These are phyloP conservation scores for Atrichornis clamosus DNA, from an alignment of 2,113 vertebrate genomes.

Conservation along the genomic window DNA sequence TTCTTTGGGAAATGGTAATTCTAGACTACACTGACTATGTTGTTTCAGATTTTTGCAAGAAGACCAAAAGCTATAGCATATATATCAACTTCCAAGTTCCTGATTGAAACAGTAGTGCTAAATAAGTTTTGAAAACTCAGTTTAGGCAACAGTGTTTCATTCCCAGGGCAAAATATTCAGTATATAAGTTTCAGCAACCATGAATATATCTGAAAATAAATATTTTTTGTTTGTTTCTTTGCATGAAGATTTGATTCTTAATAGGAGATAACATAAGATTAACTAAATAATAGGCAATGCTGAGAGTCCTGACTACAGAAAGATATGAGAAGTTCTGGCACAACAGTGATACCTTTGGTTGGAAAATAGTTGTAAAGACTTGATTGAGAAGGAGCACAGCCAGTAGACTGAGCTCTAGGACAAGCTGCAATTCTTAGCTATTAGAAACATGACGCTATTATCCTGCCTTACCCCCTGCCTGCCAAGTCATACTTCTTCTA, in stretches of 20 bases:
- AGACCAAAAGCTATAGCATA: not conserved
- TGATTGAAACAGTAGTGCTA: not conserved
- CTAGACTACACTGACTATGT: not conserved
- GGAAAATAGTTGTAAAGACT: not conserved
- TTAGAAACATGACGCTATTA: not conserved
- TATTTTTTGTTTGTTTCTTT: not conserved
- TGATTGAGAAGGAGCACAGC: not conserved
- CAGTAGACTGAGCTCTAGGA: not conserved
- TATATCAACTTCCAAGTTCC: not conserved
- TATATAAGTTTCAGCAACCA: not conserved
- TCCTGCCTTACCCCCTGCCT: not conserved
- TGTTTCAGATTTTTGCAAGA: not conserved
- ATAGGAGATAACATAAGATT: not conserved
- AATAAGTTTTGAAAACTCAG: not conserved
- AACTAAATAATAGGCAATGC: not conserved
- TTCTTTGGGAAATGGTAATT: not conserved
- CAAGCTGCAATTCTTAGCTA: not conserved
- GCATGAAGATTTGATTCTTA: not conserved
- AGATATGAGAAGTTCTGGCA: not conserved
- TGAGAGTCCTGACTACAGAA: not conserved
- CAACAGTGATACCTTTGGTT: not conserved
- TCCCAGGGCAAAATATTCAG: not conserved
- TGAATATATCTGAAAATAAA: not conserved
- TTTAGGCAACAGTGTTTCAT: not conserved
- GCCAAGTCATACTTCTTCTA: not conserved